Conservation (phyloP, 1,140 invertebrate genomes). For the Metopolophium dirhodum region DNA sequence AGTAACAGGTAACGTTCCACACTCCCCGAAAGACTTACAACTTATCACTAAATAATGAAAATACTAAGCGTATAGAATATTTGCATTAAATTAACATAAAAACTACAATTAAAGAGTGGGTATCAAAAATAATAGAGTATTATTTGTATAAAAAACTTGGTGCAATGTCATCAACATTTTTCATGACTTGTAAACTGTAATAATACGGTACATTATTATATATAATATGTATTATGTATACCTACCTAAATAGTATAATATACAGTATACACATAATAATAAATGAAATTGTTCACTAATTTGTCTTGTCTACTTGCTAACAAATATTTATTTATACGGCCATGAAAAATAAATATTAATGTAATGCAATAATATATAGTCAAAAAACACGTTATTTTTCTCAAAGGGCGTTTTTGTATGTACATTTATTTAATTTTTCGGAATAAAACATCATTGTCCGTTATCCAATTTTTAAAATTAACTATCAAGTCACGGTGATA, state of each 20-base stretch:
- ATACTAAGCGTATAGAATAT: neutral
- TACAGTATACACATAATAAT: neutral
- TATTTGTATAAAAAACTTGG: neutral
- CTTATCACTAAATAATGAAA: neutral
- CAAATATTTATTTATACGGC: neutral
- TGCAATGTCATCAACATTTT: neutral
- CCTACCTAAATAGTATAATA: too few species aligned
- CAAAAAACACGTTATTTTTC: neutral
- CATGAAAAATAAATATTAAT: neutral
- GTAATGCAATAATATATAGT: neutral
- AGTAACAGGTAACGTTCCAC: neutral
- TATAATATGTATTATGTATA: too few species aligned
- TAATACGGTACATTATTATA: neutral
- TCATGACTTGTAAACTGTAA: neutral
- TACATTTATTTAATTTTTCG: neutral
- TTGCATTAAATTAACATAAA: neutral
- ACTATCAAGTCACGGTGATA: neutral
- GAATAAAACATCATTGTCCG: neutral
- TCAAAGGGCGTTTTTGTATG: neutral
- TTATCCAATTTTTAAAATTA: neutral
- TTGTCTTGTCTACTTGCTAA: neutral
- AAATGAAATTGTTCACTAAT: neutral
- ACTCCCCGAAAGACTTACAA: neutral
- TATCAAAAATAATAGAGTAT: neutral
- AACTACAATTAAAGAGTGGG: neutral